Percentiles rank a stretch among this genome's conserved stretches.
Evolutionary conservation across 2,797 vertebrate genomes (phyloP).

Genomic region (Orientallactaga sibirica): DNA sequence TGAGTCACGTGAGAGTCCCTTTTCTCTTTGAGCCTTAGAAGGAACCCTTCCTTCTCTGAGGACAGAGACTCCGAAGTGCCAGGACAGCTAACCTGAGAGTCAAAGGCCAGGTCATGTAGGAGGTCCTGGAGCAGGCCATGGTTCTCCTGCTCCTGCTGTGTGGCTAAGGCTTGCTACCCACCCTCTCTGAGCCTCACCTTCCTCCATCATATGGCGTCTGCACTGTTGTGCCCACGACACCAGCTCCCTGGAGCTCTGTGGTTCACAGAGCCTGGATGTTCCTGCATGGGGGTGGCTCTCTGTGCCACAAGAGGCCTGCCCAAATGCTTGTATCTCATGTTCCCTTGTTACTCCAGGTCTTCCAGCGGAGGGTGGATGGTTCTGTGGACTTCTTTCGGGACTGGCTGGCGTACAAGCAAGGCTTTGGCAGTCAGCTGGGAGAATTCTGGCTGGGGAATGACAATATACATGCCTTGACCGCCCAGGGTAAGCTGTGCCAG

Average conservation of each 20-base stretch:
- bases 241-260: fast-evolving
- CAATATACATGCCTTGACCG: slow-evolving; percentile 71
- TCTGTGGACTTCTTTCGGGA: slow-evolving; percentile 85
- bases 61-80: neutral
- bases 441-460: slow-evolving; percentile 88
- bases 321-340: neutral
- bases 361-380: slow-evolving; percentile 84
- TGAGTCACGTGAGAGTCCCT: neutral
- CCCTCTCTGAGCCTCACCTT: neutral
- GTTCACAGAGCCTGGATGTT: fast-evolving
- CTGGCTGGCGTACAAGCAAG: slow-evolving; percentile 83
- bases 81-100: fast-evolving
- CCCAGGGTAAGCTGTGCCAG: neutral
- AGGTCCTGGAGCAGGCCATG: fast-evolving
- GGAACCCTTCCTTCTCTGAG: neutral
- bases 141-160: fast-evolving
- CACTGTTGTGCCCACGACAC: fast-evolving
- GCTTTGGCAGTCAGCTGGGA: slow-evolving; percentile 82
- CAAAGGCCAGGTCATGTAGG: neutral
- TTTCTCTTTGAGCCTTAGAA: neutral
- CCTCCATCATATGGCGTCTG: fast-evolving
- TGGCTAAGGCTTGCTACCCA: neutral
- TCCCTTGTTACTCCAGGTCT: slow-evolving; percentile 62
- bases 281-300: fast-evolving
- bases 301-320: fast-evolving